A percentile compares a stretch with the other conserved stretches of the same genome.
phyloP scores from a whole-genome alignment of 2,113 vertebrate species.

The Gadus macrocephalus region DNA sequence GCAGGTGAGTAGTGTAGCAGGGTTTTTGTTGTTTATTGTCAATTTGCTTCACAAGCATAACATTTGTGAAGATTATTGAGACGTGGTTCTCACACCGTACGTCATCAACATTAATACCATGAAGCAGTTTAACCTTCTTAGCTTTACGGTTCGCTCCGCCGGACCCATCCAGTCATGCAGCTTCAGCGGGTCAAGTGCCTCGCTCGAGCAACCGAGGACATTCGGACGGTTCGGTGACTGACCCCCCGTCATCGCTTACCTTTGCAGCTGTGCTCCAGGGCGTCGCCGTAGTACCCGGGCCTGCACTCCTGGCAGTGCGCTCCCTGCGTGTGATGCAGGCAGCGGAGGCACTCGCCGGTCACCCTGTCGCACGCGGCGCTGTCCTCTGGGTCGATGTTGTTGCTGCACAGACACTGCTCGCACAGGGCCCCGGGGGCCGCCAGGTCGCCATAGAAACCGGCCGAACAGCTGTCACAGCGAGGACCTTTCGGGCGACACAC shows the following conservation, averaged over 20 bases:
- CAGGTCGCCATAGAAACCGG: slow-evolving; percentile 78
- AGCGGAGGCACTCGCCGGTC: slow-evolving; percentile 78
- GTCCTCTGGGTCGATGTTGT: slow-evolving; percentile 77
- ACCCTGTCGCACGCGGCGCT: slow-evolving; percentile 66
- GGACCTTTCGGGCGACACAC: slow-evolving; percentile 59
- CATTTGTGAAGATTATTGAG: too few species aligned
- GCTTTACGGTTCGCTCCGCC: too few species aligned
- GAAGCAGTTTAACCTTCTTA: too few species aligned
- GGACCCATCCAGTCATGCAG: too few species aligned
- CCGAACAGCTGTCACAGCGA: slow-evolving; percentile 72
- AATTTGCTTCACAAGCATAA: too few species aligned
- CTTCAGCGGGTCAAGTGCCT: too few species aligned
- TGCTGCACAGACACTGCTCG: slow-evolving; percentile 75
- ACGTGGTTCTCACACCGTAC: too few species aligned
- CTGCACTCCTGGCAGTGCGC: slow-evolving; percentile 77
- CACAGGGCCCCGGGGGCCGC: slow-evolving; percentile 54
- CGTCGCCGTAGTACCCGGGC: slow-evolving; percentile 81
- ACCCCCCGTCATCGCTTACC: slow-evolving; percentile 57
- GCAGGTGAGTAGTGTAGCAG: too few species aligned
- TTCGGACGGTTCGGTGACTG: background rate
- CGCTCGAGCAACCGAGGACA: background rate
- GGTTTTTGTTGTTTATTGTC: too few species aligned
- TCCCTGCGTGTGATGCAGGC: slow-evolving; percentile 79
- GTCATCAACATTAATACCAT: too few species aligned
- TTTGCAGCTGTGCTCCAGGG: slow-evolving; percentile 76